A percentile compares a stretch with the other conserved stretches of the same genome.
phyloP scores from a whole-genome alignment of 2,888 invertebrate species.

The Eristalinus aeneus region DNA sequence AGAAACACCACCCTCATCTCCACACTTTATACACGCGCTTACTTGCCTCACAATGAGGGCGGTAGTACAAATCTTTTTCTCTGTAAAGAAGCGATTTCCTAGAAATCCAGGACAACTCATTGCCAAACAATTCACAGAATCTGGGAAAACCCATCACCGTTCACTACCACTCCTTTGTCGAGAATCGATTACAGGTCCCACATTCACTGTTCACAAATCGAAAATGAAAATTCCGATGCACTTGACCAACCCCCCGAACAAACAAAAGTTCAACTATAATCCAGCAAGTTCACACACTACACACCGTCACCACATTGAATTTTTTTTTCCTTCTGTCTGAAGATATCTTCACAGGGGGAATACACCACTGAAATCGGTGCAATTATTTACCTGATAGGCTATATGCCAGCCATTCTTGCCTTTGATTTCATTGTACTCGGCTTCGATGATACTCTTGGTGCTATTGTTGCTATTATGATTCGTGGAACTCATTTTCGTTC shows the following conservation, averaged over 20 bases:
- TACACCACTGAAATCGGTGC: conserved; percentile 4
- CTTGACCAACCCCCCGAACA: conserved; percentile 19
- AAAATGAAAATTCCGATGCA: conserved; percentile 36
- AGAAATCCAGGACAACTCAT: conserved; percentile 66
- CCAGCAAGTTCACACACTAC: conserved; percentile 12
- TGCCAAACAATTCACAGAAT: conserved; percentile 50
- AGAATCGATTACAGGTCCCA: background rate
- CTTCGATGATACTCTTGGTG: conserved; percentile 83
- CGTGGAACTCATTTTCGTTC: conserved; percentile 56
- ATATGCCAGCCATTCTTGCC: conserved; percentile 86
- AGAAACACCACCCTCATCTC: background rate
- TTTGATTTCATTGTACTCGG: conserved; percentile 87
- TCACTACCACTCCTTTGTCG: conserved; percentile 2
- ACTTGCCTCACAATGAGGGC: conserved; percentile 23
- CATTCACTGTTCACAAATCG: background rate
- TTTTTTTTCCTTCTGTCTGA: background rate
- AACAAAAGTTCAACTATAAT: background rate
- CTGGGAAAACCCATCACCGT: conserved; percentile 28
- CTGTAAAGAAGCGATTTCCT: conserved; percentile 40
- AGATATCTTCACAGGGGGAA: background rate
- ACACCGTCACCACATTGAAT: conserved; percentile 1
- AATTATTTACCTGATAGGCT: conserved; percentile 85
- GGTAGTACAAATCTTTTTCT: conserved; percentile 25
- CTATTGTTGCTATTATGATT: conserved; percentile 68
- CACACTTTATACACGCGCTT: background rate